Evolutionary conservation across 2,888 invertebrate genomes (phyloP).

Genomic region (Linnaemya tessellans): DNA sequence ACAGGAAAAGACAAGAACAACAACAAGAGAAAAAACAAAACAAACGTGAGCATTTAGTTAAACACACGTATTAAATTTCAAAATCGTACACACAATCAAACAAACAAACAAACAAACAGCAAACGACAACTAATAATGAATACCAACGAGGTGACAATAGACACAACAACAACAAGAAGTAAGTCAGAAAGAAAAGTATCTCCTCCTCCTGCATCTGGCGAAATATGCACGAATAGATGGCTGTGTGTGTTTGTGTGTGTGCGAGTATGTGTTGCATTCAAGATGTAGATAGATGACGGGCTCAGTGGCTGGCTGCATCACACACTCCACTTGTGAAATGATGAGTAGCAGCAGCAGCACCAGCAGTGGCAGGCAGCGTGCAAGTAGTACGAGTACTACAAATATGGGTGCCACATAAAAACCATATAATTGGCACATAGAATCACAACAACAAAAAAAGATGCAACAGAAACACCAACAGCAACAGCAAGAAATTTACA

Average conservation of each 20-base stretch:
- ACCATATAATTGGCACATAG: conserved; percentile 66
- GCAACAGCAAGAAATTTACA: not conserved
- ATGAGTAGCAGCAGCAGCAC: not conserved
- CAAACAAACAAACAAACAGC: not conserved
- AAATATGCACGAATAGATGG: not conserved
- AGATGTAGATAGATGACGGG: conserved; percentile 49
- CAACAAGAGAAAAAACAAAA: not conserved
- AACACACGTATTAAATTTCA: conserved; percentile 41
- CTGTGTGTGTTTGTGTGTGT: not conserved
- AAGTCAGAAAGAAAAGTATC: not conserved
- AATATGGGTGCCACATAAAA: conserved; percentile 49
- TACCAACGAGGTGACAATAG: conserved; percentile 39
- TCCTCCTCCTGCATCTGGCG: not conserved
- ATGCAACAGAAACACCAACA: conserved; percentile 38
- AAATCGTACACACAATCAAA: conserved; percentile 14
- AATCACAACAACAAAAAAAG: conserved; percentile 38
- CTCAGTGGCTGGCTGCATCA: conserved; percentile 45
- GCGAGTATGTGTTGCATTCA: conserved; percentile 10
- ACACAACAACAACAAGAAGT: conserved; percentile 43
- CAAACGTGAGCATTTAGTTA: conserved; percentile 36
- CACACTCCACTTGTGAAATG: conserved; percentile 45
- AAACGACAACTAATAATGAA: too few species aligned
- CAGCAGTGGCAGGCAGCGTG: not conserved
- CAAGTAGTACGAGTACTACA: conserved; percentile 23
- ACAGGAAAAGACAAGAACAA: not conserved